phyloP scores from a whole-genome alignment of 2,888 invertebrate species.

The Harpalus rufipes region DNA sequence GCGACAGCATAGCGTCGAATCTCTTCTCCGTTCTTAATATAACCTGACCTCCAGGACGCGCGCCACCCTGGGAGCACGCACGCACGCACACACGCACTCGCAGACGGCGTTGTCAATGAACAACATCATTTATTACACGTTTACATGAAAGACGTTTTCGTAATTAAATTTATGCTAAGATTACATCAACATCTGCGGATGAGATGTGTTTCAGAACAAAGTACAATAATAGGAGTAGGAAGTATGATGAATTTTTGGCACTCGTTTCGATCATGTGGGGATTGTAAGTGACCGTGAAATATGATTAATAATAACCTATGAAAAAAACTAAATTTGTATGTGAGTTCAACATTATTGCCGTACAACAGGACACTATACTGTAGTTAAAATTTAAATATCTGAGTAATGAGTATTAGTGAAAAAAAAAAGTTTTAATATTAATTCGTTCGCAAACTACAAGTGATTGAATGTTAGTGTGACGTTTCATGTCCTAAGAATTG shows the following conservation, averaged over 20 bases:
- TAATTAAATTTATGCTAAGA: not conserved
- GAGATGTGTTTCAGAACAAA: not conserved
- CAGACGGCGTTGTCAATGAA: conserved; percentile 13
- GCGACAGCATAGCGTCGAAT: conserved; percentile 39
- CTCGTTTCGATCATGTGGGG: not conserved
- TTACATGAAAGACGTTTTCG: not conserved
- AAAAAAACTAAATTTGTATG: no score
- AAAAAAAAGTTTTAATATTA: no score
- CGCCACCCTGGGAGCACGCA: conserved; percentile 68
- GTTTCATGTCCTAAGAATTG: no score
- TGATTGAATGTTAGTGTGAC: no score
- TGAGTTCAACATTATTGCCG: no score
- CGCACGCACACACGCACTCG: conserved; percentile 17
- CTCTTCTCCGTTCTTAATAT: conserved; percentile 73
- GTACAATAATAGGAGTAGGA: not conserved
- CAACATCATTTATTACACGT: not conserved
- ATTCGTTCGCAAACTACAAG: no score
- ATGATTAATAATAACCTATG: not conserved
- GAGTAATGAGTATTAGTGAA: no score
- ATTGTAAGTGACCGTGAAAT: not conserved
- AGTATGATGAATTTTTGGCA: not conserved
- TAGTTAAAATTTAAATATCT: no score
- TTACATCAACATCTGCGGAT: not conserved
- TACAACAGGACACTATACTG: no score
- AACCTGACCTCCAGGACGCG: conserved; percentile 73